phyloP scores from a whole-genome alignment of 2,888 invertebrate species.

The Pimpla rufipes region DNA sequence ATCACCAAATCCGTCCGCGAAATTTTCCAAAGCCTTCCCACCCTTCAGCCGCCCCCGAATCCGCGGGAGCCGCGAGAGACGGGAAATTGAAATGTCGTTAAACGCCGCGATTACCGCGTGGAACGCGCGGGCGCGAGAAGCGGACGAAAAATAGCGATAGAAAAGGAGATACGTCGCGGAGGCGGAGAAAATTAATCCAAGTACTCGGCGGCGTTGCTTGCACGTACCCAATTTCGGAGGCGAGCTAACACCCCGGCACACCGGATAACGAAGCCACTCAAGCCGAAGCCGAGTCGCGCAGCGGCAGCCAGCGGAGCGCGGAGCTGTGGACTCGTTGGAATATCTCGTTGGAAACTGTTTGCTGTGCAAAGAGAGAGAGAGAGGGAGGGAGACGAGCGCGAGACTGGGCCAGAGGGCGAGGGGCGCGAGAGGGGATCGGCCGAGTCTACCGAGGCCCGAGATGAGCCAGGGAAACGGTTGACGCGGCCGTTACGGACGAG shows the following conservation, averaged over 20 bases:
- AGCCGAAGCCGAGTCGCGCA: slow-evolving; percentile 47
- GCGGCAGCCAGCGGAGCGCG: slow-evolving; percentile 47
- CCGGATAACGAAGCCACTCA: slow-evolving; percentile 61
- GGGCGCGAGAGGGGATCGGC: slow-evolving; percentile 13
- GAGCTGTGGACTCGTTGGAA: slow-evolving; percentile 59
- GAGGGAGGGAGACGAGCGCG: slow-evolving; percentile 15
- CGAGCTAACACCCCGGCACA: slow-evolving; percentile 53
- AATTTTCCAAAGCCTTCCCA: too few species aligned
- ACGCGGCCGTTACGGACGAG: slow-evolving; percentile 62
- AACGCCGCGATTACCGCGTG: not conserved
- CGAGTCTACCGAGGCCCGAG: slow-evolving; percentile 53
- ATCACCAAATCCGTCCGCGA: too few species aligned
- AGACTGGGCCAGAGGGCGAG: slow-evolving; percentile 17
- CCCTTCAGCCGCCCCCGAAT: too few species aligned
- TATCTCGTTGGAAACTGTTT: slow-evolving; percentile 68
- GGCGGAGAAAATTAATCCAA: slow-evolving; percentile 37
- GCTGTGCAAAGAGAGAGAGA: slow-evolving; percentile 60
- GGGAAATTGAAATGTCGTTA: not conserved
- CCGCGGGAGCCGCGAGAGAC: too few species aligned
- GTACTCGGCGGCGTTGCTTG: slow-evolving; percentile 36
- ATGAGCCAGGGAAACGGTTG: slow-evolving; percentile 63
- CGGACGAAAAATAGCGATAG: not conserved
- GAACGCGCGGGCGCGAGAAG: not conserved
- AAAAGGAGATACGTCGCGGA: slow-evolving; percentile 19
- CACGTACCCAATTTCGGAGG: slow-evolving; percentile 63